Evolutionary conservation across 1,140 invertebrate genomes (phyloP).

Genomic region (Muscidifurax raptorellus): DNA sequence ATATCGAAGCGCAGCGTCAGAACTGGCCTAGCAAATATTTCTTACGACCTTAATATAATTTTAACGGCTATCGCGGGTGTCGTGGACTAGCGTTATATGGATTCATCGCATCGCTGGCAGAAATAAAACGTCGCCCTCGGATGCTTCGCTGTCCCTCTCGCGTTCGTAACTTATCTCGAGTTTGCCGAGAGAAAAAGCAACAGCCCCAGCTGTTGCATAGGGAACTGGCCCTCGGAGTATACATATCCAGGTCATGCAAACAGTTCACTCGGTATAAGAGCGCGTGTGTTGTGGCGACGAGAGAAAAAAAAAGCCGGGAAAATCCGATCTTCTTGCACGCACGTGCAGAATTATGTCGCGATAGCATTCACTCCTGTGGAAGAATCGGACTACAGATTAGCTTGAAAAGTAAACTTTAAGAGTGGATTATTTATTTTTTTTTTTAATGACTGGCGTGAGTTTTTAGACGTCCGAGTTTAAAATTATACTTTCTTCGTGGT

Average conservation of each 20-base stretch:
- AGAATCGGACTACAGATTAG: no score
- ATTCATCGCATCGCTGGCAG: neutral
- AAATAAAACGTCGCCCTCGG: slow-evolving; percentile 5
- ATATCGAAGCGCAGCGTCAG: neutral
- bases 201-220: slow-evolving; percentile 16
- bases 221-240: neutral
- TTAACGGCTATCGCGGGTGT: neutral
- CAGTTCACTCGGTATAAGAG: neutral
- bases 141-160: neutral
- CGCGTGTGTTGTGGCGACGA: neutral
- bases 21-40: neutral
- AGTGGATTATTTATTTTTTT: no score
- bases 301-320: neutral
- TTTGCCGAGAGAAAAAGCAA: slow-evolving; percentile 2
- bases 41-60: neutral
- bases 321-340: neutral
- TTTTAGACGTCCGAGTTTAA: no score
- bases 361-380: no score
- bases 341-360: no score
- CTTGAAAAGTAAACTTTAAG: no score
- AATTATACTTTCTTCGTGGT: no score
- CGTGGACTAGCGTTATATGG: neutral
- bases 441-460: no score
- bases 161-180: slow-evolving; percentile 11
- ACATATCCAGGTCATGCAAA: slow-evolving; percentile 39